phyloP scores from a whole-genome alignment of 1,140 invertebrate species.

The Subanguina moxae region DNA sequence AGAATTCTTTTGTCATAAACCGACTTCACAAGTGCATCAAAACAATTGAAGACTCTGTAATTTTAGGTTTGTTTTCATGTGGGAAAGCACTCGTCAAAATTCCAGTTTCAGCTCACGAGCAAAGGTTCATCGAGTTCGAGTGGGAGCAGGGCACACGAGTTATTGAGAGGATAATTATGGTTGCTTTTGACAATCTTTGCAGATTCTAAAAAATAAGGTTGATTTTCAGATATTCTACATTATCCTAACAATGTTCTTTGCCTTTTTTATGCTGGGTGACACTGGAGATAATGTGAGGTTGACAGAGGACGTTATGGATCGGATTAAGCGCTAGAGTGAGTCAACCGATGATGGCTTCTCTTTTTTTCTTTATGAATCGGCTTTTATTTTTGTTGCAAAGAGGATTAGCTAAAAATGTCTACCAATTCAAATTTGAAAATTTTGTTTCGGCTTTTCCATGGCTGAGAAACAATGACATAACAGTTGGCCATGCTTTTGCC shows the following conservation, averaged over 20 bases:
- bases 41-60: constrained; percentile 37
- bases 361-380: too few relatives aligned
- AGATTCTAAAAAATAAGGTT: not conserved
- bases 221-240: constrained; percentile 37
- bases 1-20: constrained; percentile 1
- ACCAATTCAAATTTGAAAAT: too few relatives aligned
- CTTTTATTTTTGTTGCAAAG: too few relatives aligned
- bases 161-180: constrained; percentile 50
- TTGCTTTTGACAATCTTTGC: not conserved
- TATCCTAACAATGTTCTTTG: constrained; percentile 44
- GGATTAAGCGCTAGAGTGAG: constrained; percentile 22
- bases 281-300: constrained; percentile 40
- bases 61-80: constrained; percentile 25
- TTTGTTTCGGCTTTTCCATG: too few relatives aligned
- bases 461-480: too few relatives aligned
- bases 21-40: constrained; percentile 38
- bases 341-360: too few relatives aligned
- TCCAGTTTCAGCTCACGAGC: constrained; percentile 41
- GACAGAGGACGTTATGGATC: constrained; percentile 50
- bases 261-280: constrained; percentile 41
- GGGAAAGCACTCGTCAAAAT: not conserved
- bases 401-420: too few relatives aligned
- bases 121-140: constrained; percentile 45
- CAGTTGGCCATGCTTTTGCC: too few relatives aligned
- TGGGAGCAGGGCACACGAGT: constrained; percentile 50